phyloP scores from a whole-genome alignment of 2,113 vertebrate species.

The Cephalopholis sonnerati region DNA sequence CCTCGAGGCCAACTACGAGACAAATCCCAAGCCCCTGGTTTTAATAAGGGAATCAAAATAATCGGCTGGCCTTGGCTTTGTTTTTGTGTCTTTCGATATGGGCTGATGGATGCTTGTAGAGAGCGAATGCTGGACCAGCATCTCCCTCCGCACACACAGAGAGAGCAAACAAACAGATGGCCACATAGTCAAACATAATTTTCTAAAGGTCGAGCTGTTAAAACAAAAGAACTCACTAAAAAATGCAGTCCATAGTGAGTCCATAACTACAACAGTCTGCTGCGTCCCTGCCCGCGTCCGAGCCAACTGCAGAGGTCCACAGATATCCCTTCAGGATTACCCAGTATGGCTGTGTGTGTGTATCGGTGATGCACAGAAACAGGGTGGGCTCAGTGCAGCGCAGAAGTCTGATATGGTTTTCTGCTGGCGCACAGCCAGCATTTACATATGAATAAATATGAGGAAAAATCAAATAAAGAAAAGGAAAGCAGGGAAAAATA shows the following conservation, averaged over 20 bases:
- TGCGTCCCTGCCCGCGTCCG: constrained; percentile 16
- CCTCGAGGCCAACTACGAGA: constrained; percentile 46
- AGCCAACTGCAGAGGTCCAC: constrained; percentile 39
- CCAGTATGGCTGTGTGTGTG: constrained; percentile 36
- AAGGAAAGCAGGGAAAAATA: constrained; percentile 74
- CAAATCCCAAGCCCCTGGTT: constrained; percentile 51
- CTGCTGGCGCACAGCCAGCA: constrained; percentile 64
- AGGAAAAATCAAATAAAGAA: constrained; percentile 79
- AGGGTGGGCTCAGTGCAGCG: constrained; percentile 54
- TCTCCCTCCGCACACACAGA: constrained; percentile 23
- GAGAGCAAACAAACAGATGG: constrained; percentile 55
- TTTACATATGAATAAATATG: constrained; percentile 82
- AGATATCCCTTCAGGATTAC: constrained; percentile 67
- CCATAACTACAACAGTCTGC: constrained; percentile 18
- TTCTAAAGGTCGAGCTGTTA: constrained; percentile 55
- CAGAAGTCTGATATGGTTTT: constrained; percentile 53
- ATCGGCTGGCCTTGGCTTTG: constrained; percentile 42
- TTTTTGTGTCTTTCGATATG: constrained; percentile 27
- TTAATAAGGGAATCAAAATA: constrained; percentile 67
- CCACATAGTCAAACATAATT: constrained; percentile 52
- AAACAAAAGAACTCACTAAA: constrained; percentile 49
- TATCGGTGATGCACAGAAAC: constrained; percentile 61
- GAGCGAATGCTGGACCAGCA: constrained; percentile 7
- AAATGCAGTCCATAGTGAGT: constrained; percentile 19
- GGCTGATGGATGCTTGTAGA: constrained; percentile 39